Conservation (phyloP, 1,140 invertebrate genomes). For the Penaeus vannamei region DNA sequence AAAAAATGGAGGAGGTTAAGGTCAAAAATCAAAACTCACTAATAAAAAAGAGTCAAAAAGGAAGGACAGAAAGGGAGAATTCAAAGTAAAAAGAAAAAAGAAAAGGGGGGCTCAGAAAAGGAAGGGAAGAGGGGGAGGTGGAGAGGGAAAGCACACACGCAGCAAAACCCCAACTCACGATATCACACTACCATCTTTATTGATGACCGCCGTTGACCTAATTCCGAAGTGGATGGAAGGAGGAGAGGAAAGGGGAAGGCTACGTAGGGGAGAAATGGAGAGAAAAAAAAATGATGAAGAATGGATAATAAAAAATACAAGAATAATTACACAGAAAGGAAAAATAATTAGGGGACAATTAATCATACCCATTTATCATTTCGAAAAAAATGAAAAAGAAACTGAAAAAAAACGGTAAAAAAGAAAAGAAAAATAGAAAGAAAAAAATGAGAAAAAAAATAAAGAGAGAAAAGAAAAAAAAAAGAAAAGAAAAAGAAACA, state of each 20-base stretch:
- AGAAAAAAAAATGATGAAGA: too few species aligned
- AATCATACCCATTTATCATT: too few species aligned
- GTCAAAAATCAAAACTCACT: not conserved
- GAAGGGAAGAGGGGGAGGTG: not conserved
- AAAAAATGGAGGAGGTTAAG: not conserved
- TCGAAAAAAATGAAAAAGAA: too few species aligned
- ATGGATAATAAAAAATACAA: too few species aligned
- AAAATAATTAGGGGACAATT: too few species aligned
- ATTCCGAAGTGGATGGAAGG: not conserved
- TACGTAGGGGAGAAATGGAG: not conserved
- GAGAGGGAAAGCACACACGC: not conserved
- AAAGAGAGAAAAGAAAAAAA: too few species aligned
- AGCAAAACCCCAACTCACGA: not conserved
- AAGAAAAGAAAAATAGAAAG: too few species aligned
- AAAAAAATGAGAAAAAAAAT: too few species aligned
- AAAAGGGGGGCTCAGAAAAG: not conserved
- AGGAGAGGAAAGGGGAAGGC: not conserved
- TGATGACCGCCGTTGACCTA: conserved; percentile 11
- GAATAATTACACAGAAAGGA: too few species aligned
- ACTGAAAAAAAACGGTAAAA: too few species aligned
- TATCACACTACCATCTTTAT: conserved; percentile 23
- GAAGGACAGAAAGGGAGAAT: too few species aligned
- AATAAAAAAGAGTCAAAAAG: not conserved
- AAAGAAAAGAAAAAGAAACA: too few species aligned
- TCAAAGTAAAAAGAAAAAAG: not conserved